Percentiles rank a stretch among this genome's conserved stretches.
Evolutionary conservation across 23 tunicate species (phyloP).

Genomic region (Trididemnum nubilum): DNA sequence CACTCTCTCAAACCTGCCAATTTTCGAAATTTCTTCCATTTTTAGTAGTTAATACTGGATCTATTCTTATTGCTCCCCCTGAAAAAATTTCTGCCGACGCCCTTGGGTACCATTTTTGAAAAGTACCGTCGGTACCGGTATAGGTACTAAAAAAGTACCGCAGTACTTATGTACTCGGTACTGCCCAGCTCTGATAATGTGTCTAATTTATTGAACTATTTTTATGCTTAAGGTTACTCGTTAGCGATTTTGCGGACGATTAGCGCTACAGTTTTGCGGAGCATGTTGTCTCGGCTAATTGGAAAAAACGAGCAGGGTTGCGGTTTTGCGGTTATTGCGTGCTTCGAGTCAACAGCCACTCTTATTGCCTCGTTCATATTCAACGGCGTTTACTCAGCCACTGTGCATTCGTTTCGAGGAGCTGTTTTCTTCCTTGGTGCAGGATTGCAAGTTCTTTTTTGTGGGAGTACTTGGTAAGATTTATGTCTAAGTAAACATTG

Average conservation of each 20-base stretch:
- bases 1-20: too few species aligned
- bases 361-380: slow-evolving; percentile 55
- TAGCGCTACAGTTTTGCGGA: slow-evolving; percentile 55
- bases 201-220: too few species aligned
- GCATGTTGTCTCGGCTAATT: slow-evolving; percentile 61
- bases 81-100: too few species aligned
- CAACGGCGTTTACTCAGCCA: slow-evolving; percentile 57
- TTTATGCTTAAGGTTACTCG: slow-evolving; percentile 52
- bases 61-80: too few species aligned
- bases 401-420: slow-evolving; percentile 52
- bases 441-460: slow-evolving; percentile 33
- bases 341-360: slow-evolving; percentile 8
- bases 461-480: slow-evolving; percentile 29
- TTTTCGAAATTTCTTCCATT: too few species aligned
- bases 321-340: slow-evolving; percentile 55
- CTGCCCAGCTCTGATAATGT: too few species aligned
- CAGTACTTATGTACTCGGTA: too few species aligned
- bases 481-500: not conserved
- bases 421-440: slow-evolving; percentile 50
- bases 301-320: slow-evolving; percentile 40
- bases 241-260: slow-evolving; percentile 28
- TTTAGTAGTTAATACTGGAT: too few species aligned
- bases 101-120: too few species aligned
- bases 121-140: too few species aligned
- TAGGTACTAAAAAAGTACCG: too few species aligned